Percentiles rank a stretch among this genome's conserved stretches.
Conservation (phyloP, 1,140 invertebrate species). For the Polypedilum vanderplanki region DNA sequence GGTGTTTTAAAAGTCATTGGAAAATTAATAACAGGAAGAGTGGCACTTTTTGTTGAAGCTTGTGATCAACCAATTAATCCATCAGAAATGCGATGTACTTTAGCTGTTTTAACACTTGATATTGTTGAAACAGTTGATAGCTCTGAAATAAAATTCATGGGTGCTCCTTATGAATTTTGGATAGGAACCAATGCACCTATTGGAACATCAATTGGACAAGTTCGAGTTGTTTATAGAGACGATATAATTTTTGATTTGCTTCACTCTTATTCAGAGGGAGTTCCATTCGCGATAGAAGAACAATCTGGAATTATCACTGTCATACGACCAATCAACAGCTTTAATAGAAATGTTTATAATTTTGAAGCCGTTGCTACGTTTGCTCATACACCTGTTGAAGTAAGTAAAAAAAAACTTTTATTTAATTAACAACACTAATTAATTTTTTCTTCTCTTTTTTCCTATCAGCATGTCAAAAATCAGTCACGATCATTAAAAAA, state of each 20-base stretch:
- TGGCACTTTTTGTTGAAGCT: conserved; percentile 74
- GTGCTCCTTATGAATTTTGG: conserved; percentile 84
- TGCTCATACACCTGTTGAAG: conserved; percentile 37
- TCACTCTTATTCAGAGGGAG: conserved; percentile 73
- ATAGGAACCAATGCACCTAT: conserved; percentile 73
- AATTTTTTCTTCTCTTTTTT: background rate
- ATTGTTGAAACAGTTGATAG: conserved; percentile 52
- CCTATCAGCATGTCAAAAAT: conserved; percentile 1
- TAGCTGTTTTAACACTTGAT: conserved; percentile 75
- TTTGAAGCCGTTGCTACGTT: conserved; percentile 74
- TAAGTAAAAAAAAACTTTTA: background rate
- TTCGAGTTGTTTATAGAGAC: conserved; percentile 59
- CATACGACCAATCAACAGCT: conserved; percentile 64
- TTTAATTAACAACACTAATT: conserved; percentile 1
- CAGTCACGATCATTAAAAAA: background rate
- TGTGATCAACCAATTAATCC: conserved; percentile 73
- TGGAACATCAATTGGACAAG: conserved; percentile 80
- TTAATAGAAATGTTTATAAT: conserved; percentile 59
- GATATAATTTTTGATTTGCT: conserved; percentile 68
- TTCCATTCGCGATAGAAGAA: conserved; percentile 85
- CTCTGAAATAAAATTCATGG: conserved; percentile 70
- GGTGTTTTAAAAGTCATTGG: conserved; percentile 65
- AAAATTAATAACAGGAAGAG: conserved; percentile 56
- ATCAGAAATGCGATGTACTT: conserved; percentile 67
- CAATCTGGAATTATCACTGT: conserved; percentile 81